These are phyloP conservation scores for Fragum sueziense DNA, from an alignment of 2,888 invertebrate genomes.

Conservation along the genomic window DNA sequence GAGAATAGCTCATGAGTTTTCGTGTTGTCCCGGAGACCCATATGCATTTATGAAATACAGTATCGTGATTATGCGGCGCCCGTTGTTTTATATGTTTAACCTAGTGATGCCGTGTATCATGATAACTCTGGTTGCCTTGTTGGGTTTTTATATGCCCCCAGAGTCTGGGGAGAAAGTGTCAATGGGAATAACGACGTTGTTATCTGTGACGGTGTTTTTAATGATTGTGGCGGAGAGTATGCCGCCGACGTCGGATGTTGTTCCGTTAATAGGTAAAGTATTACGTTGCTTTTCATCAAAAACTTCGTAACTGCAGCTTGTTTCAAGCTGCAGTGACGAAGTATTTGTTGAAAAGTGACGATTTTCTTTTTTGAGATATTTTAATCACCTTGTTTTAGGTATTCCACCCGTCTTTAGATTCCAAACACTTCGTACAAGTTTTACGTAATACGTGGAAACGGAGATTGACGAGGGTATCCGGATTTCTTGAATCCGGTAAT, in stretches of 20 bases:
- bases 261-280: constrained; percentile 84
- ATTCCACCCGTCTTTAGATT: no score
- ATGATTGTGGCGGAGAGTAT: constrained; percentile 85
- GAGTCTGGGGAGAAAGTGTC: constrained; percentile 84
- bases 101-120: constrained; percentile 85
- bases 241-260: constrained; percentile 85
- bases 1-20: constrained; percentile 83
- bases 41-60: constrained; percentile 84
- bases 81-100: constrained; percentile 85
- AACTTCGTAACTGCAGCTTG: no score
- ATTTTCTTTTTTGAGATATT: no score
- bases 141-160: constrained; percentile 85
- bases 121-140: constrained; percentile 84
- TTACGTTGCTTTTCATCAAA: no score
- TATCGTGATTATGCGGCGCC: constrained; percentile 83
- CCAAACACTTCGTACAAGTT: no score
- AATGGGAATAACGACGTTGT: constrained; percentile 84
- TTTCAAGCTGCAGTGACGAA: no score
- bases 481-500: no score
- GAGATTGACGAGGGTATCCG: no score
- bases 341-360: no score
- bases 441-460: no score
- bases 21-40: constrained; percentile 82
- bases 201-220: constrained; percentile 85
- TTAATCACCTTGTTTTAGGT: no score